A percentile compares a stretch with the other conserved stretches of the same genome.
Conservation (phyloP, 1,140 invertebrate genomes). For the Drosophila ironensis region DNA sequence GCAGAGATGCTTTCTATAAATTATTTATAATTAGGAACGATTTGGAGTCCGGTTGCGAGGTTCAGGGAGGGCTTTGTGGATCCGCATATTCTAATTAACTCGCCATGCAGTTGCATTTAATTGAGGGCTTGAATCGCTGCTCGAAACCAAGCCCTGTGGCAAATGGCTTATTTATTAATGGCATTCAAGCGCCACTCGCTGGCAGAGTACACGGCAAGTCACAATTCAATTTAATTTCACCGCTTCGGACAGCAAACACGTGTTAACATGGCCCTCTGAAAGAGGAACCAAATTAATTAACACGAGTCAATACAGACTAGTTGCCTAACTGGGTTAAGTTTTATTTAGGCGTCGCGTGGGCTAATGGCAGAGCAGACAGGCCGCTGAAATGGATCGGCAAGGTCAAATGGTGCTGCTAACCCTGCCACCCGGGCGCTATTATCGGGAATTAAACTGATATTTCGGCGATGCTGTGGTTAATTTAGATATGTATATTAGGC, state of each 20-base stretch:
- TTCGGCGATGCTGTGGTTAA: conserved; percentile 52
- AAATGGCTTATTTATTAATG: not conserved
- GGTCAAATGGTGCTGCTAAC: conserved; percentile 20
- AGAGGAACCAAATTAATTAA: conserved; percentile 46
- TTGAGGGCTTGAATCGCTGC: not conserved
- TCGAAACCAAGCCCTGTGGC: not conserved
- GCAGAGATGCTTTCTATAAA: conserved; percentile 5
- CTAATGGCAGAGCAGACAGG: conserved; percentile 35
- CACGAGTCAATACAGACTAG: conserved; percentile 48
- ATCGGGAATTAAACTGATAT: conserved; percentile 28
- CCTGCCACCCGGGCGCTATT: conserved; percentile 12
- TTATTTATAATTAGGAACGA: conserved; percentile 17
- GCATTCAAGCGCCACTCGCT: not conserved
- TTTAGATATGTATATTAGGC: conserved; percentile 53
- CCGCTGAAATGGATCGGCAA: conserved; percentile 8
- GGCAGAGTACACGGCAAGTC: not conserved
- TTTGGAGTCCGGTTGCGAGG: not conserved
- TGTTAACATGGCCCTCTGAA: conserved; percentile 18
- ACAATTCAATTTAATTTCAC: conserved; percentile 35
- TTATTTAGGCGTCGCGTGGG: conserved; percentile 19
- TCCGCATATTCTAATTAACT: not conserved
- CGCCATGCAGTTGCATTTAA: not conserved
- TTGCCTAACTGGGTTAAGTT: conserved; percentile 33
- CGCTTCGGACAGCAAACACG: conserved; percentile 19
- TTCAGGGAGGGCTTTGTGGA: not conserved